These are phyloP conservation scores for Halocaridina rubra DNA, from an alignment of 2,888 invertebrate genomes.

Conservation along the genomic window DNA sequence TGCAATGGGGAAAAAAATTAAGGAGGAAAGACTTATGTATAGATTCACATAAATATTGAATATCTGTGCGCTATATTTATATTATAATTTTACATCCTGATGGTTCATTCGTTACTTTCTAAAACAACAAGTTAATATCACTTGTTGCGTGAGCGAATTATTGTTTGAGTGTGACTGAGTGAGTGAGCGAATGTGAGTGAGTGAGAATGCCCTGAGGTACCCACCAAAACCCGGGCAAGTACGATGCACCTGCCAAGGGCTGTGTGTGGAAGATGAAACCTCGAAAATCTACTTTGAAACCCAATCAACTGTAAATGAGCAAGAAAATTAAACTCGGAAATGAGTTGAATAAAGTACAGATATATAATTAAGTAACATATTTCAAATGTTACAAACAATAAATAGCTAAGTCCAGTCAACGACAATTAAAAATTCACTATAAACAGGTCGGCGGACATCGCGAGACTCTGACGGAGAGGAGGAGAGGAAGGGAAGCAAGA, in stretches of 20 bases:
- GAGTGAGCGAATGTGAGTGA: neutral
- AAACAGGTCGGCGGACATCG: neutral
- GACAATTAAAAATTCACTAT: neutral
- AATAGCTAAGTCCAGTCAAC: neutral
- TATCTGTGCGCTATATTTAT: no score
- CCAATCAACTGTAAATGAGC: no score
- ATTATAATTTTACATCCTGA: neutral
- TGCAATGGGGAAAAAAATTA: neutral
- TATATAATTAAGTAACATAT: no score
- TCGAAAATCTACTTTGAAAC: neutral
- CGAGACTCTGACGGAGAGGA: neutral
- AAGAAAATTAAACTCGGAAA: no score
- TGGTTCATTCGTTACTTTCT: neutral
- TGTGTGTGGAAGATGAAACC: neutral
- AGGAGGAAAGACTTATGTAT: no score
- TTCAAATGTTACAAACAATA: neutral
- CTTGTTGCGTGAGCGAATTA: neutral
- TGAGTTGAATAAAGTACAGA: no score
- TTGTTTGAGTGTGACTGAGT: neutral
- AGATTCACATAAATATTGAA: no score
- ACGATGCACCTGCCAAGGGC: conserved; percentile 15
- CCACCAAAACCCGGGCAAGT: neutral
- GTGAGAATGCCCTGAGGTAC: conserved; percentile 10
- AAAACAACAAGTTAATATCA: neutral
- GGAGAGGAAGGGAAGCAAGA: neutral